These are phyloP conservation scores for Eciton burchellii DNA, from an alignment of 1,140 invertebrate genomes.

Conservation along the genomic window DNA sequence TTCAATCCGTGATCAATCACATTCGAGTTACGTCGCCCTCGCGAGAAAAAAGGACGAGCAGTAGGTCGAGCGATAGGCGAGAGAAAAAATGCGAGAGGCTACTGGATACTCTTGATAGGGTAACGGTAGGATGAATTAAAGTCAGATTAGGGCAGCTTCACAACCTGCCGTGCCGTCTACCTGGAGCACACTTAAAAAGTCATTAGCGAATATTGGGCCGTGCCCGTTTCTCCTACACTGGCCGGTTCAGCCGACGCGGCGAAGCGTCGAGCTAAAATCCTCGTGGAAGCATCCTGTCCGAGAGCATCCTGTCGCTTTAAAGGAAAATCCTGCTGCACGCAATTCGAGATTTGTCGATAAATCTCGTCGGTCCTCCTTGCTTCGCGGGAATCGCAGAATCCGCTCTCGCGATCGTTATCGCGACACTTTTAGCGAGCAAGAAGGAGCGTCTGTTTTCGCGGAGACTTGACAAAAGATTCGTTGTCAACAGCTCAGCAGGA, in stretches of 20 bases:
- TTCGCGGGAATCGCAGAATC: too few species aligned
- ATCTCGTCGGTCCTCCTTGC: background rate
- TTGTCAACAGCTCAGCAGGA: background rate
- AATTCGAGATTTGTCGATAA: background rate
- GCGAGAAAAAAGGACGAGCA: constrained; percentile 49
- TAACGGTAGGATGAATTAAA: constrained; percentile 81
- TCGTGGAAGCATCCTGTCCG: too few species aligned
- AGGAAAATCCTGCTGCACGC: too few species aligned
- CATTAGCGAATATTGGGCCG: constrained; percentile 76
- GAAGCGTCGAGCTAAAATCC: constrained; percentile 9
- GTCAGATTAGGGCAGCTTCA: constrained; percentile 77
- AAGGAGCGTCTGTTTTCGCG: too few species aligned
- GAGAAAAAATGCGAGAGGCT: constrained; percentile 55
- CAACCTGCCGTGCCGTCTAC: constrained; percentile 60
- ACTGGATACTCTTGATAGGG: constrained; percentile 63
- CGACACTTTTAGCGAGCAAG: too few species aligned
- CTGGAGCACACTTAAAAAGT: constrained; percentile 81
- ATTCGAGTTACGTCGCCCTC: constrained; percentile 45
- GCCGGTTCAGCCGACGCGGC: constrained; percentile 1
- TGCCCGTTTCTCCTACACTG: constrained; percentile 45
- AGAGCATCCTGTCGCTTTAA: too few species aligned
- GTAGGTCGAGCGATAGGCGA: constrained; percentile 57
- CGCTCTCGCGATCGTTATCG: too few species aligned
- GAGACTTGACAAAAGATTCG: too few species aligned
- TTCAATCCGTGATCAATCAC: constrained; percentile 53